Conservation (phyloP, 2,113 vertebrate genomes). For the Tupaia tana region DNA sequence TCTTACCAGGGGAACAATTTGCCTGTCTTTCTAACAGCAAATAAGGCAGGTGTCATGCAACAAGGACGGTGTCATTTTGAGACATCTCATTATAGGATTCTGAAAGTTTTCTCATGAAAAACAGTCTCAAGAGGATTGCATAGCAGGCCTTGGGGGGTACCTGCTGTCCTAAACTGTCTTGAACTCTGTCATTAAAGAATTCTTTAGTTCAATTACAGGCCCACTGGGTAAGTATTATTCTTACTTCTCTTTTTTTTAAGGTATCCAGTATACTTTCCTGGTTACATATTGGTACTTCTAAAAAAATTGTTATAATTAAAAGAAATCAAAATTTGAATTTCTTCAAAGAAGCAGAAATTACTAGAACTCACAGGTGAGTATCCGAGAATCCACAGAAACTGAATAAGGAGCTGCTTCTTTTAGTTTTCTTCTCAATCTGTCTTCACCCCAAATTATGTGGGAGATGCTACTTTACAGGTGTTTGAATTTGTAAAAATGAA, state of each 20-base stretch:
- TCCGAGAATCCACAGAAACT: background rate
- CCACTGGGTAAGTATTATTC: background rate
- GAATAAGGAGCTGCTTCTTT: background rate
- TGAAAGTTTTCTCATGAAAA: constrained; percentile 44
- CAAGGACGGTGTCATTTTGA: background rate
- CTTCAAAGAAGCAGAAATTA: background rate
- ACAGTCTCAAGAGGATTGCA: background rate
- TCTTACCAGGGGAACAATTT: background rate
- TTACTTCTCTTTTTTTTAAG: background rate
- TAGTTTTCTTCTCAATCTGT: background rate
- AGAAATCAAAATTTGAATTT: constrained; percentile 44
- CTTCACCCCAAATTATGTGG: background rate
- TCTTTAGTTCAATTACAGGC: background rate
- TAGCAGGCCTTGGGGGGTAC: background rate
- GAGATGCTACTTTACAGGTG: background rate
- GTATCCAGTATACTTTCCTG: background rate
- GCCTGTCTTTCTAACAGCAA: background rate
- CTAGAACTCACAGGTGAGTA: background rate
- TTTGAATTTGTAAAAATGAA: background rate
- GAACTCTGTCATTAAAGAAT: background rate
- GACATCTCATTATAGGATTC: background rate
- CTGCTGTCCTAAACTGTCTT: background rate
- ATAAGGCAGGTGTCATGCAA: background rate
- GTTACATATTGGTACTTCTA: background rate
- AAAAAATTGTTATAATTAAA: background rate